Evolutionary conservation across 2,797 vertebrate species (phyloP).

Genomic region (Xiphorhynchus erythropygius): DNA sequence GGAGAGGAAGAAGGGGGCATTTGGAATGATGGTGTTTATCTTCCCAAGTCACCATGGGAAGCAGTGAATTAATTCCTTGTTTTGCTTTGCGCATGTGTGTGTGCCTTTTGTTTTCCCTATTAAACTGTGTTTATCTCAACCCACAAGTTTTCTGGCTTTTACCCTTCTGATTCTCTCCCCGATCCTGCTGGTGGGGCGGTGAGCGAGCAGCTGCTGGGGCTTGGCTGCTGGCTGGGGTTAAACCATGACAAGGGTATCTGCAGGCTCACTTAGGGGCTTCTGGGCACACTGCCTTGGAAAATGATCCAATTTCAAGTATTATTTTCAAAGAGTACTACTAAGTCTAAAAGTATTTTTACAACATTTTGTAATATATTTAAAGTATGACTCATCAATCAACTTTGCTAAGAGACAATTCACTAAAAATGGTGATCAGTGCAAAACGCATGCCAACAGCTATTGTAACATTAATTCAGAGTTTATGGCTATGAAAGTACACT

Average conservation of each 20-base stretch:
- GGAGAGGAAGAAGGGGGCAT: background rate
- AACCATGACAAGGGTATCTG: accelerated
- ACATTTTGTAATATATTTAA: background rate
- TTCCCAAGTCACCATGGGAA: background rate
- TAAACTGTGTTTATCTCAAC: background rate
- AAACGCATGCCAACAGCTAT: background rate
- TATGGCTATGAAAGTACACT: background rate
- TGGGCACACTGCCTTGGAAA: background rate
- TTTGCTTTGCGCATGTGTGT: background rate
- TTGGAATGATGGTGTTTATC: background rate
- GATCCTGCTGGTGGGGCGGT: background rate
- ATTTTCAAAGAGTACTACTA: background rate
- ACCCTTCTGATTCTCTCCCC: background rate
- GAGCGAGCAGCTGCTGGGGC: background rate
- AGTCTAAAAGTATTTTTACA: background rate
- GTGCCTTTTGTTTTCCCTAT: background rate
- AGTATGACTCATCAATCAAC: background rate
- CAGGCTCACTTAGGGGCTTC: background rate
- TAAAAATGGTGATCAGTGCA: background rate
- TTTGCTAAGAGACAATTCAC: background rate
- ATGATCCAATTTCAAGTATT: background rate
- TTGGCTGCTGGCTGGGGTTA: background rate
- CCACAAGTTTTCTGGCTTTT: background rate
- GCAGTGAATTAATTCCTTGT: background rate
- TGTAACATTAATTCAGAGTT: background rate